Percentiles rank a stretch among this genome's conserved stretches.
phyloP scores from a whole-genome alignment of 2,888 invertebrate genomes.

The Camponotus fellah region DNA sequence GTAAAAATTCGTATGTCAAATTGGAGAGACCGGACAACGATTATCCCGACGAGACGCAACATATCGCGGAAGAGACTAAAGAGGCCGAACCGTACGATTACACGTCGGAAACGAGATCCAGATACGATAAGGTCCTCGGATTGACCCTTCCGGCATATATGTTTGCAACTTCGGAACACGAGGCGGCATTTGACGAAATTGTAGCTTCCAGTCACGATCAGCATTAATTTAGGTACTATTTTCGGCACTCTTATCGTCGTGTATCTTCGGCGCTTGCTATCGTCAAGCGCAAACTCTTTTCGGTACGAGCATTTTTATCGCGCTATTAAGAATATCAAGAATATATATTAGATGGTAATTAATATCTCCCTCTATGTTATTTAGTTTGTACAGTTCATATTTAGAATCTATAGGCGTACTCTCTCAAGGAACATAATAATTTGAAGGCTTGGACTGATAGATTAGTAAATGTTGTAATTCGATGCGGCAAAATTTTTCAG shows the following conservation, averaged over 20 bases:
- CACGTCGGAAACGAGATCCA: constrained; percentile 90
- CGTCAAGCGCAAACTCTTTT: neutral
- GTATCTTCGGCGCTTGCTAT: neutral
- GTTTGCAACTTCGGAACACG: constrained; percentile 90
- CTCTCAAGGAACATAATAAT: neutral
- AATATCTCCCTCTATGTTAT: constrained; percentile 3
- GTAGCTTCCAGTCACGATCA: constrained; percentile 70
- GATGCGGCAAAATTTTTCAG: no score
- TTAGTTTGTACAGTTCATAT: constrained; percentile 10
- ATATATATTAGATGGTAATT: constrained; percentile 11
- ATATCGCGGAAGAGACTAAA: constrained; percentile 66
- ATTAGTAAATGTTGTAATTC: neutral
- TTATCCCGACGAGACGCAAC: constrained; percentile 13
- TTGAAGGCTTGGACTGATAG: neutral
- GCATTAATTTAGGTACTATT: constrained; percentile 30
- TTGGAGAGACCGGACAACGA: constrained; percentile 71
- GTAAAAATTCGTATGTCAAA: constrained; percentile 62
- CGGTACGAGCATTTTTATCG: neutral
- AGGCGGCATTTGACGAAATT: constrained; percentile 89
- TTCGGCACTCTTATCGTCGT: constrained; percentile 15
- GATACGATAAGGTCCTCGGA: constrained; percentile 89
- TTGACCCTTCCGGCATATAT: constrained; percentile 90
- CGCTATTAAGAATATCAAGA: constrained; percentile 13
- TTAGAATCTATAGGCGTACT: neutral
- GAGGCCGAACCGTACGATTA: constrained; percentile 79